Conservation (phyloP, 2,797 vertebrate species). For the Pseudopleuronectes americanus region DNA sequence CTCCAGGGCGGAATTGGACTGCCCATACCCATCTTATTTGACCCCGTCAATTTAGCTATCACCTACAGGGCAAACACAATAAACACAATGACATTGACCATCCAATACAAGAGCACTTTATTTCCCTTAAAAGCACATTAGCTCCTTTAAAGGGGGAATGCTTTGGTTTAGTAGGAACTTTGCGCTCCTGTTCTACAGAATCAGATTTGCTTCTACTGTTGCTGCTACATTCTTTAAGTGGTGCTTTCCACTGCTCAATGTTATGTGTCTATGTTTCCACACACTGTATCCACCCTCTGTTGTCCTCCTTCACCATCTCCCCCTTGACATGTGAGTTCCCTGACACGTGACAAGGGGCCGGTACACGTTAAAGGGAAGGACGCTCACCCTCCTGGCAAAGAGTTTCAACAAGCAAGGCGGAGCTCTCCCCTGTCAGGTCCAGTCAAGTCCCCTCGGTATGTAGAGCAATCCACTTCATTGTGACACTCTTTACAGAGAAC, state of each 20-base stretch:
- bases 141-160: slow-evolving; percentile 35
- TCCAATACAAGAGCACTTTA: slow-evolving; percentile 51
- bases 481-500: slow-evolving; percentile 1
- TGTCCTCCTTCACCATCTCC: slow-evolving; percentile 33
- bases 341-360: slow-evolving; percentile 22
- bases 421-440: slow-evolving; percentile 29
- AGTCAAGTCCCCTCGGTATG: slow-evolving; percentile 37
- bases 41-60: slow-evolving; percentile 63
- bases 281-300: slow-evolving; percentile 10
- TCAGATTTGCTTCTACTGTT: not conserved
- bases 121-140: slow-evolving; percentile 24
- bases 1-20: slow-evolving; percentile 59
- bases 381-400: slow-evolving; percentile 8
- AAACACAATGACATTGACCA: slow-evolving; percentile 58
- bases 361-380: slow-evolving; percentile 19
- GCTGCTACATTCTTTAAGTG: not conserved
- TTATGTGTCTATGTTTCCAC: not conserved
- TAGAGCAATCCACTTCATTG: not conserved
- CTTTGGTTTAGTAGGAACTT: slow-evolving; percentile 27
- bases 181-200: slow-evolving; percentile 6
- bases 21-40: slow-evolving; percentile 67
- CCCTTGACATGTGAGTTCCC: slow-evolving; percentile 20
- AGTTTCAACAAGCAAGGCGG: slow-evolving; percentile 17
- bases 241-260: not conserved
- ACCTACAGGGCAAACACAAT: slow-evolving; percentile 62